phyloP scores from a whole-genome alignment of 1,140 invertebrate species.

The Drosophila grimshawi region DNA sequence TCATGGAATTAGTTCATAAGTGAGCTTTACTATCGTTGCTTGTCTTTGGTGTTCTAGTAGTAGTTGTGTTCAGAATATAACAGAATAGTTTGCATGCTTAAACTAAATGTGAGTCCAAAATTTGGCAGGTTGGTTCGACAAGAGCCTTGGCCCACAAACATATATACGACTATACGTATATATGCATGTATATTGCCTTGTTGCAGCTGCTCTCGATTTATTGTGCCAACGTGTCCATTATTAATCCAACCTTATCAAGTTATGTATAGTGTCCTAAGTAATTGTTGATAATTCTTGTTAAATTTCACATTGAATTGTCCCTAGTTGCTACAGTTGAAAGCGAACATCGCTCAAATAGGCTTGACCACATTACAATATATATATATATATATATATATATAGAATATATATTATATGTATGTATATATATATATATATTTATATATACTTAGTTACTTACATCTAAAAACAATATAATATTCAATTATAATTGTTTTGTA shows the following conservation, averaged over 20 bases:
- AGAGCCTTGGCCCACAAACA: conserved; percentile 24
- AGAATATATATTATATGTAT: too few relatives aligned
- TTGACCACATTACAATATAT: conserved; percentile 60
- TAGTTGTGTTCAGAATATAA: conserved; percentile 43
- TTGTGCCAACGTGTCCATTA: conserved; percentile 6
- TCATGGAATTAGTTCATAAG: conserved; percentile 61
- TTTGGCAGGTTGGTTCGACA: conserved; percentile 48
- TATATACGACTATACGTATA: neutral
- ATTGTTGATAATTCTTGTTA: conserved; percentile 42
- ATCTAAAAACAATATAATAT: conserved; percentile 52
- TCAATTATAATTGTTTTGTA: conserved; percentile 37
- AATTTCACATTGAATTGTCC: conserved; percentile 66
- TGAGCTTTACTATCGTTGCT: conserved; percentile 74
- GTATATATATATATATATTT: conserved; percentile 48
- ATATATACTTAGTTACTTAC: conserved; percentile 47
- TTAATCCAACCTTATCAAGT: conserved; percentile 31
- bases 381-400: conserved; percentile 48
- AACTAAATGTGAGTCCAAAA: conserved; percentile 34
- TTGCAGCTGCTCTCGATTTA: conserved; percentile 16
- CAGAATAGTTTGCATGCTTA: conserved; percentile 37
- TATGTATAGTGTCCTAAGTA: conserved; percentile 28
- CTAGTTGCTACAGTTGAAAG: conserved; percentile 79
- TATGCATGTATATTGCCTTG: neutral
- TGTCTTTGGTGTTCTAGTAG: conserved; percentile 63
- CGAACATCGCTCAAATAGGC: conserved; percentile 82